phyloP scores from a whole-genome alignment of 2,113 vertebrate species.

The Syngnathus floridae region DNA sequence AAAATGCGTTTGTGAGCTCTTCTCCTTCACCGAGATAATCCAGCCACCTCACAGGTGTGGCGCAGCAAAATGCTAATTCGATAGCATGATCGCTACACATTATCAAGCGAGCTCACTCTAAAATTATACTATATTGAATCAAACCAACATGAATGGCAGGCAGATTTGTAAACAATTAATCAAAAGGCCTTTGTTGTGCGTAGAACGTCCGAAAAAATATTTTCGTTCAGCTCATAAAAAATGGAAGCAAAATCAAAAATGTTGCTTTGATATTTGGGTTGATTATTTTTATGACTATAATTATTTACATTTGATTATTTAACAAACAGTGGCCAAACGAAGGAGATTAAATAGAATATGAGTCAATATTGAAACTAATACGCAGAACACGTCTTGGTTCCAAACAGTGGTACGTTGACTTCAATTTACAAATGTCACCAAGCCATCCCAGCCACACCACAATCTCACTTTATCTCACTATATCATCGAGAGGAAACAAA shows the following conservation, averaged over 20 bases:
- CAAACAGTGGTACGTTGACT: slow-evolving; percentile 19
- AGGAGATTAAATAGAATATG: slow-evolving; percentile 23
- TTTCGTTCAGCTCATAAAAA: not conserved
- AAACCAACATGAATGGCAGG: too few species aligned
- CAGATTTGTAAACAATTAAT: not conserved
- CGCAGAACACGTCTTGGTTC: slow-evolving; percentile 40
- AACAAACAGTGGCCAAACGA: slow-evolving; percentile 50
- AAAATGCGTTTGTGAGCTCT: not conserved
- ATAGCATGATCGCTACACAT: too few species aligned
- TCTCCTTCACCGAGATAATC: not conserved
- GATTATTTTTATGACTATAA: not conserved
- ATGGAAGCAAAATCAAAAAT: not conserved
- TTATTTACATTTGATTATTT: slow-evolving; percentile 32
- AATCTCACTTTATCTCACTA: not conserved
- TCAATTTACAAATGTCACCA: not conserved
- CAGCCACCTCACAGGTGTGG: not conserved
- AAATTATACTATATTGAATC: too few species aligned
- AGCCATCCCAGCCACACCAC: not conserved
- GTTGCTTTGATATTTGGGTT: not conserved
- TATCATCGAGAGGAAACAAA: not conserved
- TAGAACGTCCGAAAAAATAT: not conserved
- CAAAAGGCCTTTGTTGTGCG: not conserved
- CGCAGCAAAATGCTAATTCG: not conserved
- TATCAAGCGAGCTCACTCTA: too few species aligned
- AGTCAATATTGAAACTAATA: slow-evolving; percentile 46